Percentiles rank a stretch among this genome's conserved stretches.
These are phyloP conservation scores for Melanotus villosus DNA, from an alignment of 2,888 invertebrate genomes.

Conservation along the genomic window DNA sequence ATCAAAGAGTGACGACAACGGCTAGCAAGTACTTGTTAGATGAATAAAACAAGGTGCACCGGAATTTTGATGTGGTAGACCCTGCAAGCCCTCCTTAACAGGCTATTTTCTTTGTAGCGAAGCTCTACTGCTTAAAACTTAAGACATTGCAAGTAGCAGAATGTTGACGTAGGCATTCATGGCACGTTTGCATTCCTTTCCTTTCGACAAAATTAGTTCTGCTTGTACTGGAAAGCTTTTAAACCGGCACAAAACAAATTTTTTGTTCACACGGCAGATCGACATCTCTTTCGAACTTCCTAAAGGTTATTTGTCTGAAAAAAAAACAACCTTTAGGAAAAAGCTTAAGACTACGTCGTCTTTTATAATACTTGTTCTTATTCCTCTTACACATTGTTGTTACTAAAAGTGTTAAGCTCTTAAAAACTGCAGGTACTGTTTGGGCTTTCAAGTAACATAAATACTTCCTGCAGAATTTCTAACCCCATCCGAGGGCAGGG, in stretches of 20 bases:
- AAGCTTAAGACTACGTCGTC: too few species aligned
- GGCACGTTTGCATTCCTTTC: conserved; percentile 30
- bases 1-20: conserved; percentile 12
- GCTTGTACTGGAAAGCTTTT: neutral
- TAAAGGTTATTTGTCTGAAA: neutral
- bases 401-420: conserved; percentile 12
- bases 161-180: conserved; percentile 24
- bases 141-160: conserved; percentile 18
- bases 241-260: neutral
- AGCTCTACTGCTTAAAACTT: conserved; percentile 18
- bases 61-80: conserved; percentile 22
- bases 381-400: conserved; percentile 3
- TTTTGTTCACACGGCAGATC: conserved; percentile 8
- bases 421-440: conserved; percentile 27
- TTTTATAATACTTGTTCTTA: too few species aligned
- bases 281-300: conserved; percentile 3
- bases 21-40: conserved; percentile 2
- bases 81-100: neutral
- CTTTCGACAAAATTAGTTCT: conserved; percentile 29
- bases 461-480: conserved; percentile 42
- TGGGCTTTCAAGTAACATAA: conserved; percentile 30
- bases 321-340: neutral
- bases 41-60: conserved; percentile 1
- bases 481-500: conserved; percentile 40
- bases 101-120: conserved; percentile 11